Evolutionary conservation across 1,140 invertebrate species (phyloP).

Genomic region (Psix sp.): DNA sequence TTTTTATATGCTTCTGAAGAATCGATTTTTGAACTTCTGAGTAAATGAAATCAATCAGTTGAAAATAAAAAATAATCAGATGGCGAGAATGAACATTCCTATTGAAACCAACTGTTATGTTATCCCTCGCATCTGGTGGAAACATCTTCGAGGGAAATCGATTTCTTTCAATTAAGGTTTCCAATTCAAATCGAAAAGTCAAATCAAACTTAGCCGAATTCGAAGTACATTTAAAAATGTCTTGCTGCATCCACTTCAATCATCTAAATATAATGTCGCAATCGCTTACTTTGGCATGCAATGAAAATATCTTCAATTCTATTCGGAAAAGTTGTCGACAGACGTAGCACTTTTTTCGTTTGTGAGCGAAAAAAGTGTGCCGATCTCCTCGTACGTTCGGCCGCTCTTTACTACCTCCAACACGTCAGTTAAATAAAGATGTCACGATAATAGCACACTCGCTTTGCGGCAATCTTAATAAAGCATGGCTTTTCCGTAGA

Average conservation of each 20-base stretch:
- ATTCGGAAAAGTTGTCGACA: not conserved
- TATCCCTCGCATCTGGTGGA: too few species aligned
- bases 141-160: too few species aligned
- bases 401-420: constrained; percentile 37
- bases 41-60: too few species aligned
- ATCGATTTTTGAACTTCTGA: too few species aligned
- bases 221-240: not conserved
- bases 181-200: too few species aligned
- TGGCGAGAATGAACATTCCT: too few species aligned
- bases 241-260: not conserved
- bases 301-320: constrained; percentile 3
- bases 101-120: too few species aligned
- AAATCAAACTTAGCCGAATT: not conserved
- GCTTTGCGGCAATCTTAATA: constrained; percentile 54
- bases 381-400: constrained; percentile 3
- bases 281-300: not conserved
- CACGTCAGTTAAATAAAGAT: constrained; percentile 55
- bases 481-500: constrained; percentile 56
- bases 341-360: not conserved
- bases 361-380: constrained; percentile 10
- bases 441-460: constrained; percentile 56
- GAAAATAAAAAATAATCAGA: too few species aligned
- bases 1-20: too few species aligned
- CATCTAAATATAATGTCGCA: constrained; percentile 1
- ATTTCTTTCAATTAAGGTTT: too few species aligned